Conservation (phyloP, 2,888 invertebrate genomes). For the Augiades crinisus region DNA sequence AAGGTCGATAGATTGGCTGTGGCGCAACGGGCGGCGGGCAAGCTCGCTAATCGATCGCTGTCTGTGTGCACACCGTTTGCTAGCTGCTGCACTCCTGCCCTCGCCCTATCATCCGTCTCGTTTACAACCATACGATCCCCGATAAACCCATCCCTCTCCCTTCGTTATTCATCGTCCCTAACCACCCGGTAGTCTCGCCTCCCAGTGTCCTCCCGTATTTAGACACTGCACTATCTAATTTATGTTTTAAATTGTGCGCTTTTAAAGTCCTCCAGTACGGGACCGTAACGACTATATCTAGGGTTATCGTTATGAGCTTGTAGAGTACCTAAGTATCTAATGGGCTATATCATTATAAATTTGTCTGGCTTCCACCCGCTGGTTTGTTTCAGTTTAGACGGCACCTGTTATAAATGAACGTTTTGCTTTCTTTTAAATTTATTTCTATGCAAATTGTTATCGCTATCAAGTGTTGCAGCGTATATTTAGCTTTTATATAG, state of each 20-base stretch:
- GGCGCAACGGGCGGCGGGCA: slow-evolving; percentile 56
- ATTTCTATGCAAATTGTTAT: not conserved
- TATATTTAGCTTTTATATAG: no score
- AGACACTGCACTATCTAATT: slow-evolving; percentile 78
- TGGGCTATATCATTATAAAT: slow-evolving; percentile 70
- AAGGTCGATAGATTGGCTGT: slow-evolving; percentile 70
- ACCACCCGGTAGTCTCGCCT: slow-evolving; percentile 74
- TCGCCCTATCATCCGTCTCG: slow-evolving; percentile 60
- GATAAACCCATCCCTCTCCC: slow-evolving; percentile 63
- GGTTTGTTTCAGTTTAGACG: slow-evolving; percentile 41
- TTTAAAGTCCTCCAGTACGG: slow-evolving; percentile 56
- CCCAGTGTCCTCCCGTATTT: slow-evolving; percentile 75
- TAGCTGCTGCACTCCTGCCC: slow-evolving; percentile 52
- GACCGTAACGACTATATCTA: slow-evolving; percentile 63
- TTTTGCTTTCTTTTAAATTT: slow-evolving; percentile 38
- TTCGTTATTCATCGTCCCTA: slow-evolving; percentile 75
- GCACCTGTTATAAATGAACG: slow-evolving; percentile 54
- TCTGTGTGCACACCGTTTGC: slow-evolving; percentile 67
- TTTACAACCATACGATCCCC: slow-evolving; percentile 46
- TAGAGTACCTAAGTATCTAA: slow-evolving; percentile 47
- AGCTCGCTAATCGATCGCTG: slow-evolving; percentile 75
- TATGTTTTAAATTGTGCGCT: slow-evolving; percentile 74
- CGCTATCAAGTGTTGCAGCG: no score
- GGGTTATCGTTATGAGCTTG: slow-evolving; percentile 63
- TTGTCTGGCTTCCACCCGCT: slow-evolving; percentile 55